Evolutionary conservation across 2,888 invertebrate species (phyloP).

Genomic region (Crematogaster levior): DNA sequence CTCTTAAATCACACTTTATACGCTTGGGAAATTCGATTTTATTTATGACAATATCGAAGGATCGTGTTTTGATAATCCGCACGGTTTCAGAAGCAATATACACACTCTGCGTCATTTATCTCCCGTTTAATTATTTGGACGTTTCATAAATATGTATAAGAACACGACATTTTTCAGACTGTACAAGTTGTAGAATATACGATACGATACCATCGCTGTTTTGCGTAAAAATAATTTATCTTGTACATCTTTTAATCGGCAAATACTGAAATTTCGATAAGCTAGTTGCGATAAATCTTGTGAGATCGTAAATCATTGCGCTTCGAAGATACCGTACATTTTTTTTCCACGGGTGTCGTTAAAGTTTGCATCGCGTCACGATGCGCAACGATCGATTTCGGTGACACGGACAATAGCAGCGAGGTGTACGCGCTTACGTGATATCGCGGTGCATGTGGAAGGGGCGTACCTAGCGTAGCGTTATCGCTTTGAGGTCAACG

Average conservation of each 20-base stretch:
- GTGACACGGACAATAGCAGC: conserved; percentile 30
- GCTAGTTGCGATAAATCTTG: conserved; percentile 3
- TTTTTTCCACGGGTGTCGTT: background rate
- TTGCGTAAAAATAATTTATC: background rate
- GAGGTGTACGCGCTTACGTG: conserved; percentile 30
- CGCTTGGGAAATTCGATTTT: background rate
- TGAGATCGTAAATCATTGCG: conserved; percentile 22
- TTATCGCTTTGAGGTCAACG: conserved; percentile 70
- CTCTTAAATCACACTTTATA: background rate
- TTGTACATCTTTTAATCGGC: background rate
- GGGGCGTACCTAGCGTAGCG: conserved; percentile 32
- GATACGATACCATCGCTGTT: no score
- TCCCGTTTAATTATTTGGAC: background rate
- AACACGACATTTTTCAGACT: background rate
- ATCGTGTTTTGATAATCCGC: background rate
- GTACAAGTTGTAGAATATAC: background rate
- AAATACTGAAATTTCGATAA: conserved; percentile 36
- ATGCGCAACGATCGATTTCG: conserved; percentile 37
- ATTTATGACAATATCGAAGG: background rate
- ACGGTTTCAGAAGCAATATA: background rate
- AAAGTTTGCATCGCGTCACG: background rate
- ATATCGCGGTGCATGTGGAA: conserved; percentile 55
- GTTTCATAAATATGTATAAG: background rate
- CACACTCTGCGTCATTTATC: background rate
- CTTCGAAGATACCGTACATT: background rate